A percentile compares a stretch with the other conserved stretches of the same genome.
These are phyloP conservation scores for Gallinago solitaria DNA, from an alignment of 2,797 vertebrate genomes.

Conservation along the genomic window DNA sequence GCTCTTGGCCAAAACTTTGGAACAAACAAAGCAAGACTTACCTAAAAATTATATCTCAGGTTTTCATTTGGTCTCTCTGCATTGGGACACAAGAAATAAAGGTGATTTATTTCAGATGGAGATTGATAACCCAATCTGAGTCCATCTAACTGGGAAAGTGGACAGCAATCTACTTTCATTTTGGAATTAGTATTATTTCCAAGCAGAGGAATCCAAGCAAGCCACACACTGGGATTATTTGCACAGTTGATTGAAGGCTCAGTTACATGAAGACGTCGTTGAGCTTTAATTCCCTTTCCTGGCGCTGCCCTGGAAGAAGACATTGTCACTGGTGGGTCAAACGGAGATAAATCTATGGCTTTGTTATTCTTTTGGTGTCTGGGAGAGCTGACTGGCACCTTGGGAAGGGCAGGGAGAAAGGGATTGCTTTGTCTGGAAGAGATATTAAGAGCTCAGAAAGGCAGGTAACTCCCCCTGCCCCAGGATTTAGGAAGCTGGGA, in stretches of 20 bases:
- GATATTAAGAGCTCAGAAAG: not conserved
- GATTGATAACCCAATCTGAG: not conserved
- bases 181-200: not conserved
- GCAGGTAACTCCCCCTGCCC: not conserved
- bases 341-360: not conserved
- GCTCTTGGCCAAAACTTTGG: not conserved
- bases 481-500: not conserved
- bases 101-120: not conserved
- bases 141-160: not conserved
- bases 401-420: not conserved
- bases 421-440: not conserved
- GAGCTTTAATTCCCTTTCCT: not conserved
- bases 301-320: not conserved
- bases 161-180: not conserved
- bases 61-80: not conserved
- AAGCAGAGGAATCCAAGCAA: not conserved
- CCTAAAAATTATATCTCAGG: not conserved
- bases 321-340: not conserved
- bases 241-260: not conserved
- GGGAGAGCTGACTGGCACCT: not conserved
- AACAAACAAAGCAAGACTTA: not conserved
- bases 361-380: not conserved
- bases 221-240: not conserved
- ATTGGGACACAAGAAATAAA: not conserved
- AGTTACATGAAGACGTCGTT: rapidly evolving